Base-by-base conservation (phyloP, 2,113 vertebrate genomes). In the Sisor rabdophorus region DNA sequence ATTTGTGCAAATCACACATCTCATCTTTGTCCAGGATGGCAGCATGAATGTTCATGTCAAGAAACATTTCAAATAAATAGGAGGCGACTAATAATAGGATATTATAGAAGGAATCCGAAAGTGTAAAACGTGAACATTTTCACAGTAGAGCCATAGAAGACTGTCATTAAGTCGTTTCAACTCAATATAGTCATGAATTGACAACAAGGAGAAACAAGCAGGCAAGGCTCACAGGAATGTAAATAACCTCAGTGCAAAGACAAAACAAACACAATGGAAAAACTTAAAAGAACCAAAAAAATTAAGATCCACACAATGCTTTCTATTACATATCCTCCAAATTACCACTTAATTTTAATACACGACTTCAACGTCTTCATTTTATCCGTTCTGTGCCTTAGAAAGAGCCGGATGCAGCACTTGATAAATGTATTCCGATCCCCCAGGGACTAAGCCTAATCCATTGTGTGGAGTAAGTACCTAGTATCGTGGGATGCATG, bases 311-410 rank as follows among this genome's bases (percentile, higher is more conserved):
- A 75, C 44, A 36, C 75, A 73, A 73, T 20, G 73, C 73, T 53
- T 76, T 61, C 68, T 86, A 73, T 79, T 78, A 75, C 87, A 79
- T 78, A 71, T 82, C 74, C 75, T 80, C 79, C 73, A 87, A 87
- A 89, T 89, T 81, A 87, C 85, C 76, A 83, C 87, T 89, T 89
- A 77, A 90, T 90, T 89, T 84, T 78, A 83, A 86, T 85, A 81
- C 85, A 83, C 80, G 80, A 73, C 80, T 83, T 75, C 74, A 77
- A 83, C 79, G 77, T 89, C 81, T 83, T 78, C 32, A 76, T 77
- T 87, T 82, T 82, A 82, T 68, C 76, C 76, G 54, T 54, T 74
- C 68, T 63, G 75, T 11, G 61, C 78, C 63, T 74, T 53, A 75
- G 64, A 77, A 76, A 82, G 56, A 54, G 50, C 65, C 40, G 78